phyloP scores from a whole-genome alignment of 2,888 invertebrate species.

The Ormyrus pomaceus region DNA sequence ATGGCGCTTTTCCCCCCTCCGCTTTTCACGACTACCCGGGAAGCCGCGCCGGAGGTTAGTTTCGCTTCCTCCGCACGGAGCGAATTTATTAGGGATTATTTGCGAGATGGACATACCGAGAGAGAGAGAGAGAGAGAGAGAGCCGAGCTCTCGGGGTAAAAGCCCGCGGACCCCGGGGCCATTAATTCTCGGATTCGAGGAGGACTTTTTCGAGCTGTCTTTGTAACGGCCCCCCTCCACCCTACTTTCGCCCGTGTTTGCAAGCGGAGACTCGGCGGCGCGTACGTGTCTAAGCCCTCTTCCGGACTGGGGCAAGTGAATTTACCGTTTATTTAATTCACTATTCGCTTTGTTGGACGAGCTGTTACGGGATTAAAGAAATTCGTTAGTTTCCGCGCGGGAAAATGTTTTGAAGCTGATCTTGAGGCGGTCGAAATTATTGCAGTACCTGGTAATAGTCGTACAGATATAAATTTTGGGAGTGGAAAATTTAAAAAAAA shows the following conservation, averaged over 20 bases:
- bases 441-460: no score
- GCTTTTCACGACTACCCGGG: slow-evolving; percentile 1
- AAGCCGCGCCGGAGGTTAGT: background rate
- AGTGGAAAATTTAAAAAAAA: no score
- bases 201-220: background rate
- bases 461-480: no score
- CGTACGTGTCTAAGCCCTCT: background rate
- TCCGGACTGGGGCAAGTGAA: no score
- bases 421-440: no score
- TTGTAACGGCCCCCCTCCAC: background rate
- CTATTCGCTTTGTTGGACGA: no score
- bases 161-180: background rate
- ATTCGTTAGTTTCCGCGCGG: no score
- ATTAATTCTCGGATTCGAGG: slow-evolving; percentile 43
- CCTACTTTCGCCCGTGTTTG: background rate
- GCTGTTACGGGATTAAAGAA: no score
- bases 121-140: background rate
- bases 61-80: background rate
- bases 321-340: background rate
- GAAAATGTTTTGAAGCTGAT: no score
- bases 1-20: slow-evolving; percentile 17
- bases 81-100: slow-evolving; percentile 41
- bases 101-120: background rate
- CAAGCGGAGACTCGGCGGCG: background rate
- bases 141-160: background rate